A percentile compares a stretch with the other conserved stretches of the same genome.
Evolutionary conservation across 2,797 vertebrate species (phyloP).

Genomic region (Phataginus tetradactyla): DNA sequence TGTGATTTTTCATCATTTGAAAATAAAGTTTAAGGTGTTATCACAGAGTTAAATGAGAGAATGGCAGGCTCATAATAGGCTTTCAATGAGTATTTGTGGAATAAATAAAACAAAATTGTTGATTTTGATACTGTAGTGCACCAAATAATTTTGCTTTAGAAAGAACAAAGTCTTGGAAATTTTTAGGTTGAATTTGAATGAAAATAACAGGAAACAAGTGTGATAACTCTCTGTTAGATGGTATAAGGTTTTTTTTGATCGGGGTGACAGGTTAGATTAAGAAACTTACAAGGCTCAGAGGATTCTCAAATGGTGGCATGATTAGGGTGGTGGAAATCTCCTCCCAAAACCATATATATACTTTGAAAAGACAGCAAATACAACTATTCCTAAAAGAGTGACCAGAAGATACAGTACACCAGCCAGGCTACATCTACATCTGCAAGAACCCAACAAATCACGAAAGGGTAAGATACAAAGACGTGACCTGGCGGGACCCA

Average conservation of each 20-base stretch:
- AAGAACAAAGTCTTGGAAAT: constrained; percentile 1
- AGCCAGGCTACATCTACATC: no score
- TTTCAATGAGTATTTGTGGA: constrained; percentile 31
- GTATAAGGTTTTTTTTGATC: background rate
- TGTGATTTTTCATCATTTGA: constrained; percentile 52
- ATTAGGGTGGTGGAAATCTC: no score
- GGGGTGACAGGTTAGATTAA: constrained; percentile 5
- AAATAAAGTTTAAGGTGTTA: constrained; percentile 51
- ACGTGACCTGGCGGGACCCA: no score
- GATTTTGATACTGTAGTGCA: background rate
- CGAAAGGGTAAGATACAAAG: no score
- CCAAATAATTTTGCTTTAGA: constrained; percentile 52
- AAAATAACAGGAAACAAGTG: constrained; percentile 37
- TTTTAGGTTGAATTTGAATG: constrained; percentile 38
- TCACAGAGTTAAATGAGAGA: constrained; percentile 1
- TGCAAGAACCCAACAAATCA: no score
- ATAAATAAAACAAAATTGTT: constrained; percentile 46
- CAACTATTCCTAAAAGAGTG: no score
- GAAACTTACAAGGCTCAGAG: background rate
- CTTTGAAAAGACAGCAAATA: no score
- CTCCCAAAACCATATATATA: no score
- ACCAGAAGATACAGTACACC: no score
- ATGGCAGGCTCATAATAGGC: background rate
- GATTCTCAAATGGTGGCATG: no score
- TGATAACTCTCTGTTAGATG: background rate